Evolutionary conservation across 1,140 invertebrate species (phyloP).

Genomic region (Zaprionus lachaisei): DNA sequence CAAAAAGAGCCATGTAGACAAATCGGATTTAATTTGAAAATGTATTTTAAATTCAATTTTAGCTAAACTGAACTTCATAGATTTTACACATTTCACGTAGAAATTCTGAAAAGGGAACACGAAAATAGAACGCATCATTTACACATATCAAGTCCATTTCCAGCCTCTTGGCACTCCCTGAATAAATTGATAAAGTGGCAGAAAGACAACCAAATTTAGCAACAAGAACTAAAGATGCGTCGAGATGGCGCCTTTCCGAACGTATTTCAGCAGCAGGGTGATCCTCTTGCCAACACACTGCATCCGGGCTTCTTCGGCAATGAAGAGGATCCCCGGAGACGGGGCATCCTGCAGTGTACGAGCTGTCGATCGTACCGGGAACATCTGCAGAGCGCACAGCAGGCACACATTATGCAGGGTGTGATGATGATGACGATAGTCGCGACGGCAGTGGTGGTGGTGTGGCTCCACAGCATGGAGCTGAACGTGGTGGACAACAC

Average conservation of each 20-base stretch:
- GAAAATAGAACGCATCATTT: not conserved
- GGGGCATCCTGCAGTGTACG: constrained; percentile 45
- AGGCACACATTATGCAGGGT: constrained; percentile 40
- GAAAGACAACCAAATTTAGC: not conserved
- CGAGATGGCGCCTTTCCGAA: not conserved
- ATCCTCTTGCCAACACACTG: not conserved
- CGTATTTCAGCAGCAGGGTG: not conserved
- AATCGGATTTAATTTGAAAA: not conserved
- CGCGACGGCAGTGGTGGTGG: constrained; percentile 16
- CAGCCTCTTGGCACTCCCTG: not conserved
- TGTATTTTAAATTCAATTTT: not conserved
- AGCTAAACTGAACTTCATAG: not conserved
- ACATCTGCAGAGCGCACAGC: constrained; percentile 25
- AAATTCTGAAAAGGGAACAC: not conserved
- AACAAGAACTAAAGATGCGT: not conserved
- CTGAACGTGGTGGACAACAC: not conserved
- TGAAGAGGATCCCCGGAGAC: constrained; percentile 26
- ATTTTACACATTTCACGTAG: not conserved
- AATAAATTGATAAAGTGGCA: not conserved
- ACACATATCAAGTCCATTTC: not conserved
- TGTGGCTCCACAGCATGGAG: constrained; percentile 42
- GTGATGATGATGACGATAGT: constrained; percentile 29
- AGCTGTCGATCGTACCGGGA: constrained; percentile 40
- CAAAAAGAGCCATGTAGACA: too few relatives aligned
- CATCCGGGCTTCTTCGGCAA: constrained; percentile 12